Conservation (phyloP, 1,140 invertebrate genomes). For the Euura lappo region DNA sequence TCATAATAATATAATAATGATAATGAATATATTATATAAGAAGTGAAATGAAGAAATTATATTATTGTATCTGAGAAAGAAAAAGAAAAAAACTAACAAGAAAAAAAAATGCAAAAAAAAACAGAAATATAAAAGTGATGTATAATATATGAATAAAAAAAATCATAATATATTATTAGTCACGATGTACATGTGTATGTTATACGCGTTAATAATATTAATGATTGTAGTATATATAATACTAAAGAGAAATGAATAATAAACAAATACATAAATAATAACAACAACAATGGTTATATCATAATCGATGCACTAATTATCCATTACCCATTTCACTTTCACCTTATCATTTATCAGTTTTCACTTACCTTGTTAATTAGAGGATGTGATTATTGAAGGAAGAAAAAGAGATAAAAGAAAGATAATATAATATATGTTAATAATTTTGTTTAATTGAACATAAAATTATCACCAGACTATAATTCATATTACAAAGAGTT, state of each 20-base stretch:
- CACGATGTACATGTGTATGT: background rate
- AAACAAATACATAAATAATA: no score
- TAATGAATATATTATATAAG: no score
- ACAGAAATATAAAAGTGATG: background rate
- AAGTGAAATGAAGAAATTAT: no score
- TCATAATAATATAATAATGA: no score
- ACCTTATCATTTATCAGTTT: conserved; percentile 1
- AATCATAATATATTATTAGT: background rate
- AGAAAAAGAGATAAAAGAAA: no score
- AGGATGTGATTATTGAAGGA: no score
- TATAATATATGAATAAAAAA: background rate
- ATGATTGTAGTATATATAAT: background rate
- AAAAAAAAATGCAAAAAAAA: background rate
- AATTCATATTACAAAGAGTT: background rate
- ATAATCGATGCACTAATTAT: conserved; percentile 23
- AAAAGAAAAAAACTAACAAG: background rate
- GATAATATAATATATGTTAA: no score
- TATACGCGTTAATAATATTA: background rate
- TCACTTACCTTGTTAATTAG: conserved; percentile 21
- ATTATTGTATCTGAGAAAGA: background rate
- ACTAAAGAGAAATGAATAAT: background rate
- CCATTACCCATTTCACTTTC: conserved; percentile 17
- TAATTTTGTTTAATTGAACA: no score
- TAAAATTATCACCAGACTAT: no score
- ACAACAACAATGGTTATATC: no score